Conservation (phyloP, 1,140 invertebrate species). For the Zaprionus gabonicus region DNA sequence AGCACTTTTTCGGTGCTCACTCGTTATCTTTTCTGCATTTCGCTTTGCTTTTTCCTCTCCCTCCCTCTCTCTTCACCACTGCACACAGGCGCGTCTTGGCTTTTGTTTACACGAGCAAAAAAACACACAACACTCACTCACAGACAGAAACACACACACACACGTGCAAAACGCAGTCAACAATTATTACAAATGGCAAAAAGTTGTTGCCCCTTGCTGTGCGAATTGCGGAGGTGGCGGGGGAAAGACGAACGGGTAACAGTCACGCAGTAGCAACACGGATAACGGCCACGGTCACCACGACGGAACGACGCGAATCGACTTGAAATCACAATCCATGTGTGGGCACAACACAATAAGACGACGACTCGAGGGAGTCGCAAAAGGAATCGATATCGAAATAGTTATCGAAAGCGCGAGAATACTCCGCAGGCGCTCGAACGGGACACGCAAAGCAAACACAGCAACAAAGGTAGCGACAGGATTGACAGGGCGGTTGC, state of each 20-base stretch:
- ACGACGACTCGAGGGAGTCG: not conserved
- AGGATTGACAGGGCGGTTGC: not conserved
- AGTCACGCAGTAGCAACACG: slow-evolving; percentile 1
- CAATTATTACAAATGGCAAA: slow-evolving; percentile 1
- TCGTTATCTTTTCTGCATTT: slow-evolving; percentile 9
- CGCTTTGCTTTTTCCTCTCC: not conserved
- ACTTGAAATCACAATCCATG: not conserved
- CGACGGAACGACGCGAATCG: not conserved
- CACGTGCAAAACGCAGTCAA: slow-evolving; percentile 1
- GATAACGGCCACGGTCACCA: slow-evolving; percentile 3
- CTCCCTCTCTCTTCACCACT: not conserved
- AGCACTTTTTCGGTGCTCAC: not conserved
- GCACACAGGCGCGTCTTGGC: not conserved
- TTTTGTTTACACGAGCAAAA: not conserved
- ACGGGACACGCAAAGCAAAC: not conserved
- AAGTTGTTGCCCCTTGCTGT: not conserved
- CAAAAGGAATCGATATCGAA: not conserved
- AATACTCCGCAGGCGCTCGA: not conserved
- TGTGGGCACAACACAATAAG: not conserved
- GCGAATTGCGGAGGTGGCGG: not conserved
- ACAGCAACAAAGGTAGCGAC: not conserved
- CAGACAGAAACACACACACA: not conserved
- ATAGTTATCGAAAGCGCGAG: not conserved
- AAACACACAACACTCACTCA: not conserved
- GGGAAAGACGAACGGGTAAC: not conserved